These are phyloP conservation scores for Bufo gargarizans DNA, from an alignment of 2,113 vertebrate genomes.

Conservation along the genomic window DNA sequence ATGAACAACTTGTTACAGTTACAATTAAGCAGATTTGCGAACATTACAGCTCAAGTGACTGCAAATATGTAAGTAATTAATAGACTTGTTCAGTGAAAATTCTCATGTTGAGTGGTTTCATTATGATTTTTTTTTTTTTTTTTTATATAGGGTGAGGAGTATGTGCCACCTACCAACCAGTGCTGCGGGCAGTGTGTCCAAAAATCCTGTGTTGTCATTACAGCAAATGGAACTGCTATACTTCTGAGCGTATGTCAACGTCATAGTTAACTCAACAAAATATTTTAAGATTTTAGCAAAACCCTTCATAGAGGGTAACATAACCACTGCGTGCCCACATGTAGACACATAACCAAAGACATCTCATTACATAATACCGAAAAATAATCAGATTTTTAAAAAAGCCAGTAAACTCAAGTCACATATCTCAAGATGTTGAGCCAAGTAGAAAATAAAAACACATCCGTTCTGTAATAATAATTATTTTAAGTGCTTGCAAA, in stretches of 20 bases:
- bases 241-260: neutral
- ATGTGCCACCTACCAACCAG: neutral
- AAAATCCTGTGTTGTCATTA: neutral
- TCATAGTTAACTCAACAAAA: too few species aligned
- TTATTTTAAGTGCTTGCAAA: too few species aligned
- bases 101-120: neutral
- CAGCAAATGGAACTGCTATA: neutral
- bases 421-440: too few species aligned
- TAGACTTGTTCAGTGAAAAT: neutral
- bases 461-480: too few species aligned
- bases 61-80: neutral
- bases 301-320: too few species aligned
- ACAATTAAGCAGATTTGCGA: neutral
- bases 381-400: too few species aligned
- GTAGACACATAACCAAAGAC: too few species aligned
- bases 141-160: conserved; percentile 20
- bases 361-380: too few species aligned
- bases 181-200: conserved; percentile 45
- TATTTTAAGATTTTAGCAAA: too few species aligned
- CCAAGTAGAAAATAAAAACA: too few species aligned
- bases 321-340: too few species aligned
- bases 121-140: neutral
- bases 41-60: neutral
- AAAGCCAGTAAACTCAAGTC: too few species aligned
- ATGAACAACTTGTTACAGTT: neutral